A percentile compares a stretch with the other conserved stretches of the same genome.
phyloP scores from a whole-genome alignment of 1,140 invertebrate species.

The Doryteuthis pealeii region DNA sequence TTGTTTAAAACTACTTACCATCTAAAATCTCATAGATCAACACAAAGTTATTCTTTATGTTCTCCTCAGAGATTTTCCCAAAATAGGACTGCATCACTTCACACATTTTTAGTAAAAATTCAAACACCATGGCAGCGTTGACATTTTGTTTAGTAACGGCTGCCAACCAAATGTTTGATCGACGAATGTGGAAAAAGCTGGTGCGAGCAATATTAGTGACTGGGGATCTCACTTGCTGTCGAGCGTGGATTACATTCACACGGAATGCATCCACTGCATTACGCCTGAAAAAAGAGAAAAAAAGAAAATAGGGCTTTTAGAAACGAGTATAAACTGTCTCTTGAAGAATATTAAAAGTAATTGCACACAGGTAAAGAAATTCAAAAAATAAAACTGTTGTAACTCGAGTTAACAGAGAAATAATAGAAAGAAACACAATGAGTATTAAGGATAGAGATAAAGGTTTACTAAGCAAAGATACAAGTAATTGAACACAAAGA shows the following conservation, averaged over 20 bases:
- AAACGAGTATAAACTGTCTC: not conserved
- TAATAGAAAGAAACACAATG: no score
- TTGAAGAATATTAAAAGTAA: no score
- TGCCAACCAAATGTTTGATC: constrained; percentile 97
- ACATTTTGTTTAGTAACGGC: constrained; percentile 99
- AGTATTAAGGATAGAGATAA: no score
- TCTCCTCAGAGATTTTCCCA: constrained; percentile 99
- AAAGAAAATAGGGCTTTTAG: no score
- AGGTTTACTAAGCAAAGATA: no score
- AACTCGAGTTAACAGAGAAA: no score
- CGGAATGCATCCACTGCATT: constrained; percentile 99
- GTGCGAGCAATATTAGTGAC: constrained; percentile 99
- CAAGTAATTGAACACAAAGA: no score
- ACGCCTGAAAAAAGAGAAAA: constrained; percentile 61
- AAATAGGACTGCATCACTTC: constrained; percentile 99
- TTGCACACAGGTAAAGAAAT: no score
- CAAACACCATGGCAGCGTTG: constrained; percentile 99
- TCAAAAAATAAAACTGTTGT: no score
- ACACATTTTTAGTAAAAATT: constrained; percentile 98
- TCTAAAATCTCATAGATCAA: constrained; percentile 98
- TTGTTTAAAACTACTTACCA: constrained; percentile 65
- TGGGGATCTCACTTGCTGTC: constrained; percentile 97
- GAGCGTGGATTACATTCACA: constrained; percentile 98
- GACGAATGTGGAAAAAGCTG: constrained; percentile 98
- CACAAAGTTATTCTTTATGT: constrained; percentile 99